Conservation (phyloP, 2,797 vertebrate genomes). For the Fratercula arctica region DNA sequence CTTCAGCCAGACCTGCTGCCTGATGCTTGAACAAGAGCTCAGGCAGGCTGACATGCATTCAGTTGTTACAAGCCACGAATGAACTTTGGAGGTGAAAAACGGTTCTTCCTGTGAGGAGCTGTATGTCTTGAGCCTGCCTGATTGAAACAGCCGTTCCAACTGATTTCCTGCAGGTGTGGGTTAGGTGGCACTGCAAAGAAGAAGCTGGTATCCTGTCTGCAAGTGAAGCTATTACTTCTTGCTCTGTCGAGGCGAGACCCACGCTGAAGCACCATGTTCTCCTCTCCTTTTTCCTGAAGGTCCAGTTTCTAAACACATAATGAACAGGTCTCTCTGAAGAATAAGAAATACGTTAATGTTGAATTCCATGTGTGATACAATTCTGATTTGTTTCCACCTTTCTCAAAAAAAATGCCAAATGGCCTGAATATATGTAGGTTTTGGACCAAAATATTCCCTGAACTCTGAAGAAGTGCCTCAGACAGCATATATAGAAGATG, state of each 20-base stretch:
- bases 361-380: background rate
- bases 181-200: background rate
- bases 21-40: background rate
- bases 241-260: background rate
- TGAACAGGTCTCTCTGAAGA: background rate
- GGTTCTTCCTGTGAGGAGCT: background rate
- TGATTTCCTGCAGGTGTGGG: background rate
- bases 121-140: background rate
- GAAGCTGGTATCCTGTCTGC: background rate
- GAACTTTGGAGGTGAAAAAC: background rate
- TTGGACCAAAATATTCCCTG: background rate
- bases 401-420: background rate
- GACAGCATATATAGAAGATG: background rate
- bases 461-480: background rate
- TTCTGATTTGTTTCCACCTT: background rate
- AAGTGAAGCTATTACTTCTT: background rate
- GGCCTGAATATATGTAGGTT: background rate
- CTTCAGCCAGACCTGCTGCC: background rate
- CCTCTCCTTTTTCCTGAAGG: background rate
- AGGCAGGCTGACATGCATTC: rapidly evolving
- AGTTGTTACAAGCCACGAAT: background rate
- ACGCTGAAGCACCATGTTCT: background rate
- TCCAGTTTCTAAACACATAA: background rate
- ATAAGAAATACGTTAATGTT: background rate
- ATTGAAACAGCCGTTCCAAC: background rate